phyloP scores from a whole-genome alignment of 2,888 invertebrate genomes.

The Emmelina monodactyla region DNA sequence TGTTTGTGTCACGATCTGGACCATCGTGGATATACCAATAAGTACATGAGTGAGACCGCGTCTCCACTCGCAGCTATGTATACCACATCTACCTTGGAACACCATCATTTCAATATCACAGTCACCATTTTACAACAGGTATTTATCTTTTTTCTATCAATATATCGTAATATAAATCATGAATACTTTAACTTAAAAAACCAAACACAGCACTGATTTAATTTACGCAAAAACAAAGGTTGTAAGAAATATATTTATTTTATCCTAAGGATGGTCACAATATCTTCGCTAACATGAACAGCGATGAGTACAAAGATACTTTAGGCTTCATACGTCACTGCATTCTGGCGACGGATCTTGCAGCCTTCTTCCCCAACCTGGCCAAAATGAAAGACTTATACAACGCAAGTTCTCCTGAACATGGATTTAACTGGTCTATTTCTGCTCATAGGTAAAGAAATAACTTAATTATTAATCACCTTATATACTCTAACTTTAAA shows the following conservation, averaged over 20 bases:
- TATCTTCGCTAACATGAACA: slow-evolving; percentile 77
- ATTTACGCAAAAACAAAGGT: neutral
- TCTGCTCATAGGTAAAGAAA: slow-evolving; percentile 62
- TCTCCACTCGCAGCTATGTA: slow-evolving; percentile 86
- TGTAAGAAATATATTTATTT: neutral
- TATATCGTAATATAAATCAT: neutral
- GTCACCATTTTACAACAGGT: slow-evolving; percentile 84
- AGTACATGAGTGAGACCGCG: slow-evolving; percentile 83
- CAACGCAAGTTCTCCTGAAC: slow-evolving; percentile 51
- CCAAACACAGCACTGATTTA: too few relatives aligned
- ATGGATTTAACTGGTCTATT: slow-evolving; percentile 71
- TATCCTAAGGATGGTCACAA: slow-evolving; percentile 81
- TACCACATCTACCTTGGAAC: slow-evolving; percentile 86
- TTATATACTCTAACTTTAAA: too few relatives aligned
- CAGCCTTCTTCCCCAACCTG: slow-evolving; percentile 81
- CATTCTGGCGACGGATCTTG: slow-evolving; percentile 85
- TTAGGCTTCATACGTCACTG: slow-evolving; percentile 79
- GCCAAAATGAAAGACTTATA: slow-evolving; percentile 57
- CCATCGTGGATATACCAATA: slow-evolving; percentile 86
- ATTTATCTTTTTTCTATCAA: too few relatives aligned
- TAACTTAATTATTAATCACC: slow-evolving; percentile 1
- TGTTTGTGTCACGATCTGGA: slow-evolving; percentile 87
- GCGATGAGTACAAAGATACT: slow-evolving; percentile 79
- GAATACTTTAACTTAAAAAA: neutral
- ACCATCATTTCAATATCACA: slow-evolving; percentile 89